These are phyloP conservation scores for Toxostoma redivivum DNA, from an alignment of 2,113 vertebrate genomes.

Conservation along the genomic window DNA sequence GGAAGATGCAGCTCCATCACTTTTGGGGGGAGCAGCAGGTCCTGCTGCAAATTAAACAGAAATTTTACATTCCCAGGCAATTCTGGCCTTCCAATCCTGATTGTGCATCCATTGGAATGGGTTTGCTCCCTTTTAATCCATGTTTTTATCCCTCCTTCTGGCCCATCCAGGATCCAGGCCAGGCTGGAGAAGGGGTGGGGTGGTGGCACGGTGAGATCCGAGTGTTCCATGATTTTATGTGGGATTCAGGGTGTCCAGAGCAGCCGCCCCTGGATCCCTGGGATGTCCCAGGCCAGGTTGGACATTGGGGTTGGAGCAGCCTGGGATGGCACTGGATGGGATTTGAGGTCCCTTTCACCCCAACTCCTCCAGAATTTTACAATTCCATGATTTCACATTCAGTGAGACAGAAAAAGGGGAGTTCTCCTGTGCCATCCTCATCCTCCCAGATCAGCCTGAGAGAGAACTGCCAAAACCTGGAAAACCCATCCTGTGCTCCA, in stretches of 20 bases:
- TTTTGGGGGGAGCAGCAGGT: not conserved
- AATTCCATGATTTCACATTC: not conserved
- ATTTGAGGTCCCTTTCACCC: not conserved
- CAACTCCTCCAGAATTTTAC: not conserved
- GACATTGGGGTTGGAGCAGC: not conserved
- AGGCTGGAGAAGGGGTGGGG: not conserved
- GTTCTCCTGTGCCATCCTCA: not conserved
- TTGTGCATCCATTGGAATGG: not conserved
- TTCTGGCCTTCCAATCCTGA: not conserved
- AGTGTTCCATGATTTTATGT: accelerated
- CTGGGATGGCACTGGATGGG: not conserved
- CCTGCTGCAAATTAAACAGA: not conserved
- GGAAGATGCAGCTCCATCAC: not conserved
- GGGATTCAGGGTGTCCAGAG: not conserved
- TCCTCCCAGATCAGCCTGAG: not conserved
- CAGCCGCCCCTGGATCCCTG: not conserved
- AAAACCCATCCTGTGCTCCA: not conserved
- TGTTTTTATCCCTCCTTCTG: not conserved
- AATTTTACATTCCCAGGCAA: not conserved
- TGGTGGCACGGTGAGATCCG: not conserved
- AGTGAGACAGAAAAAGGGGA: not conserved
- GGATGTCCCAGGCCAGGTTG: accelerated
- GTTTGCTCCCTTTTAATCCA: not conserved
- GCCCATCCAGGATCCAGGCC: not conserved
- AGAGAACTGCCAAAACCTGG: not conserved